Percentiles rank a stretch among this genome's conserved stretches.
Evolutionary conservation across 2,113 vertebrate species (phyloP).

Genomic region (Brachionichthys hirsutus): DNA sequence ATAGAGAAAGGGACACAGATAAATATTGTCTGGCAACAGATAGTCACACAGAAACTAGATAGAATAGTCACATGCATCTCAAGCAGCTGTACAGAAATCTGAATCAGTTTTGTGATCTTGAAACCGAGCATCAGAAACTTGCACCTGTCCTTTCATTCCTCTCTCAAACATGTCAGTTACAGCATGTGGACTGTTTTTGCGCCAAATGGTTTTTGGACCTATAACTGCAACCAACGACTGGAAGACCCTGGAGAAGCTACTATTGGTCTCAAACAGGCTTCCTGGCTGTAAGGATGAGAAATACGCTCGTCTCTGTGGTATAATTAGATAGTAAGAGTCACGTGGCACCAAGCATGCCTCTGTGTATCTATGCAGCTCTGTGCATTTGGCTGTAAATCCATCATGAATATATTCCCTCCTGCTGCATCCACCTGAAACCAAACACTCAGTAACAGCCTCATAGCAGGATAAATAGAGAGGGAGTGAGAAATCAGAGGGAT

Average conservation of each 20-base stretch:
- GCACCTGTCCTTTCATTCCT: conserved; percentile 3
- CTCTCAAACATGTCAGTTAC: conserved; percentile 10
- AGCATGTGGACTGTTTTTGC: background rate
- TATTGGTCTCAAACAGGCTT: too few species aligned
- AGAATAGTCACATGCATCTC: background rate
- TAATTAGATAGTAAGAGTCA: background rate
- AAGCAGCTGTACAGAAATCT: background rate
- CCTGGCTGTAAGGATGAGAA: too few species aligned
- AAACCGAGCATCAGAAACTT: background rate
- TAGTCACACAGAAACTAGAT: background rate
- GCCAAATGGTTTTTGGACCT: too few species aligned
- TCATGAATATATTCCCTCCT: conserved; percentile 8
- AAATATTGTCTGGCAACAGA: background rate
- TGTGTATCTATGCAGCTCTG: conserved; percentile 7
- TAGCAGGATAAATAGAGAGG: conserved; percentile 35
- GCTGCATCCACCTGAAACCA: conserved; percentile 34
- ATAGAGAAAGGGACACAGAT: conserved; percentile 35
- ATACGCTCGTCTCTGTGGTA: too few species aligned
- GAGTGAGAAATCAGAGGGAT: conserved; percentile 34
- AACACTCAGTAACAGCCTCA: conserved; percentile 22
- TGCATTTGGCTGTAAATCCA: conserved; percentile 28
- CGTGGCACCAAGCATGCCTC: conserved; percentile 18
- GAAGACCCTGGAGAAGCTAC: too few species aligned
- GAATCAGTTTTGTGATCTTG: background rate
- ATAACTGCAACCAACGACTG: too few species aligned